These are phyloP conservation scores for Hippopotamus amphibius DNA, from an alignment of 2,113 vertebrate species.

Conservation along the genomic window DNA sequence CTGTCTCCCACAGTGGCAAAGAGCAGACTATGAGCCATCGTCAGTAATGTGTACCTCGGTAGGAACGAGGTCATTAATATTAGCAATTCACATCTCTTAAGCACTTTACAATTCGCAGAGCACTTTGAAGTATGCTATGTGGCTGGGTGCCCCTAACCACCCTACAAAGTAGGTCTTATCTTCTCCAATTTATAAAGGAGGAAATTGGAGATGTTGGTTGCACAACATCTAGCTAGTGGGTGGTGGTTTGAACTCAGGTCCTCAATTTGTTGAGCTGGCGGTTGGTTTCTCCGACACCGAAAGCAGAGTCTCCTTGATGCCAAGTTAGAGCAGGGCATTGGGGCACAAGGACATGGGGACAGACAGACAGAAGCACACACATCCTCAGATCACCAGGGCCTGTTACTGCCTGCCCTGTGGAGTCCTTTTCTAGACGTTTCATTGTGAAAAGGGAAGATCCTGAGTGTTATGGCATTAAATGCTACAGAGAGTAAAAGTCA, in stretches of 20 bases:
- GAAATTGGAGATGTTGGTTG: background rate
- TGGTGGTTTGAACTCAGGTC: background rate
- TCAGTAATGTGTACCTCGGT: rapidly evolving
- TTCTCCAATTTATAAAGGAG: background rate
- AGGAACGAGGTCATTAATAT: background rate
- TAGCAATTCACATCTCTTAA: background rate
- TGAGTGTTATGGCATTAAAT: background rate
- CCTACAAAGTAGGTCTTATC: too few relatives aligned
- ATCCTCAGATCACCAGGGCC: too few relatives aligned
- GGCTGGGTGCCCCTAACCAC: background rate
- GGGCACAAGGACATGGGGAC: background rate
- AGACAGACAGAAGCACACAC: background rate
- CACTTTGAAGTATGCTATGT: background rate
- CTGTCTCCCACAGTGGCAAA: background rate
- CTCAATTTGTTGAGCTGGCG: background rate
- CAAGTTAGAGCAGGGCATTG: background rate
- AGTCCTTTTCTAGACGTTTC: background rate
- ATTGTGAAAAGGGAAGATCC: background rate
- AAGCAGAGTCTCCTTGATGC: background rate
- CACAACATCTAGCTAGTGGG: background rate
- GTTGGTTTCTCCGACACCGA: background rate
- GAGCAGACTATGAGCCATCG: background rate
- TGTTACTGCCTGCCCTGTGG: background rate
- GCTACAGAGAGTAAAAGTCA: background rate
- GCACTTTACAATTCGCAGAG: background rate